These are phyloP conservation scores for Istiophorus platypterus DNA, from an alignment of 2,113 vertebrate genomes.

Conservation along the genomic window DNA sequence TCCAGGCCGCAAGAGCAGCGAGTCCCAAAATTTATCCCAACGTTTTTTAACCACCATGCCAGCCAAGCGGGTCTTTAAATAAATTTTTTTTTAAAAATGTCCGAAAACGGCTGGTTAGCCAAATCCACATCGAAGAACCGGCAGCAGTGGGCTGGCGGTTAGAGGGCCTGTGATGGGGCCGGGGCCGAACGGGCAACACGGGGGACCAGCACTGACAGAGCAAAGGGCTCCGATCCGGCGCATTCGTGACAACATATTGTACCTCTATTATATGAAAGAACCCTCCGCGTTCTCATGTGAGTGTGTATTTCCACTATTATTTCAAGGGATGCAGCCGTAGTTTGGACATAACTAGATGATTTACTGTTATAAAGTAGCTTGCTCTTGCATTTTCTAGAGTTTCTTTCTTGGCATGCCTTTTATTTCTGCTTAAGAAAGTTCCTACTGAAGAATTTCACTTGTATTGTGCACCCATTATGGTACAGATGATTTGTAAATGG, in stretches of 20 bases:
- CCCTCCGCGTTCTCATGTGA: background rate
- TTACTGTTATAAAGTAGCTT: background rate
- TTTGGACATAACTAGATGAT: background rate
- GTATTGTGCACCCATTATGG: background rate
- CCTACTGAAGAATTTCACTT: background rate
- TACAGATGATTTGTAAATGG: background rate
- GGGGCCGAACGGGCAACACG: background rate
- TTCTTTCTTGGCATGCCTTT: background rate
- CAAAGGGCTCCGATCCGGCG: background rate
- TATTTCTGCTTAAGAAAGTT: background rate
- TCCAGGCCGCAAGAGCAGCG: background rate
- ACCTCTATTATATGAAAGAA: background rate
- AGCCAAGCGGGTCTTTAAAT: background rate
- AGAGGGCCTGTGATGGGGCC: background rate
- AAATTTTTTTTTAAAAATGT: background rate
- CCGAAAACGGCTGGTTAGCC: slow-evolving; percentile 4
- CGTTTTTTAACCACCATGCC: background rate
- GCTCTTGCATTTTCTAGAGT: background rate
- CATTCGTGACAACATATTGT: background rate
- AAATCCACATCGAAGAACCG: slow-evolving; percentile 4
- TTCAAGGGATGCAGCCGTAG: background rate
- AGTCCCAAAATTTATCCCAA: background rate
- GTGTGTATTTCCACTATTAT: background rate
- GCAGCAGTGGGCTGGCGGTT: background rate
- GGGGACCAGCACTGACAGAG: background rate